These are phyloP conservation scores for Coregonus sp. DNA, from an alignment of 2,797 vertebrate genomes.

Conservation along the genomic window DNA sequence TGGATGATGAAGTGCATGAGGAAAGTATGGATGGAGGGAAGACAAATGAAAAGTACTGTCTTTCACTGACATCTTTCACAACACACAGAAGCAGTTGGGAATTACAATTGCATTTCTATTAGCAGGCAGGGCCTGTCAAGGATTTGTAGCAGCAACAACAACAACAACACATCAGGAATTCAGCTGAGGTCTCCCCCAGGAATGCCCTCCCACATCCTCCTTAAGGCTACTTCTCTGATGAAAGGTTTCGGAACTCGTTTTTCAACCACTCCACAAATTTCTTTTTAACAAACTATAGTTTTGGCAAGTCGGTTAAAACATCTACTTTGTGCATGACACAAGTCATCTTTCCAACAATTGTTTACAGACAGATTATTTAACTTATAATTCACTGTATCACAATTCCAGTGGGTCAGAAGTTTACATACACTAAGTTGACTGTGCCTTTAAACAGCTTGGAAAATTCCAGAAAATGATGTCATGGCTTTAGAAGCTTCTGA, in stretches of 20 bases:
- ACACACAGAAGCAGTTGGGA: not conserved
- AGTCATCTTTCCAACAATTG: too few relatives aligned
- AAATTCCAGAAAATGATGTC: too few relatives aligned
- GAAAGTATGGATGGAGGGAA: not conserved
- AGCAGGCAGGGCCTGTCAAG: slow-evolving; percentile 2
- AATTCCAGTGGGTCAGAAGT: too few relatives aligned
- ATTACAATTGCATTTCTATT: not conserved
- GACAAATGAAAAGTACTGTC: not conserved
- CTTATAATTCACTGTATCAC: too few relatives aligned
- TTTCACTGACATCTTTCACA: not conserved
- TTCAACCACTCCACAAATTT: too few relatives aligned
- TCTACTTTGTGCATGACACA: too few relatives aligned
- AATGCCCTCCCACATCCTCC: slow-evolving; percentile 1
- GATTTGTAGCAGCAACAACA: not conserved
- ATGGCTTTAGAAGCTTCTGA: too few relatives aligned
- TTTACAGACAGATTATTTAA: too few relatives aligned
- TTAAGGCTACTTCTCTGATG: not conserved
- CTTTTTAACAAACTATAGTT: too few relatives aligned
- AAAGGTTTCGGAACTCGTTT: not conserved
- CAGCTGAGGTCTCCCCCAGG: not conserved
- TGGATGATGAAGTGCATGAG: not conserved
- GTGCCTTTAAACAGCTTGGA: too few relatives aligned
- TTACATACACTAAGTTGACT: too few relatives aligned
- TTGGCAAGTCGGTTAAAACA: too few relatives aligned
- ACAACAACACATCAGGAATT: slow-evolving; percentile 3